phyloP scores from a whole-genome alignment of 2,113 vertebrate genomes.

The Podiceps cristatus region DNA sequence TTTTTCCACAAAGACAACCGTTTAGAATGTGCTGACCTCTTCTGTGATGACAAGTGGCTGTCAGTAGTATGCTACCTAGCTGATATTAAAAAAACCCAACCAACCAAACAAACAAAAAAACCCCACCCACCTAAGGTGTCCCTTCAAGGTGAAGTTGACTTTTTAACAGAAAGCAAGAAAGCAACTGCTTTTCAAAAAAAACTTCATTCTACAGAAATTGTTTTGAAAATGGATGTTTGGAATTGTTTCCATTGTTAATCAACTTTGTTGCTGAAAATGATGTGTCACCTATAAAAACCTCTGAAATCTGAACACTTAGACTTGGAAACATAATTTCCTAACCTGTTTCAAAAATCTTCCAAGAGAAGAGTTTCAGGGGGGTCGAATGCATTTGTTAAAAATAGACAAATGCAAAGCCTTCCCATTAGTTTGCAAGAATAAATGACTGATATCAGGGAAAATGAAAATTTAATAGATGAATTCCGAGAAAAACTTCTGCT shows the following conservation, averaged over 20 bases:
- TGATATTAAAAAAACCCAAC: neutral
- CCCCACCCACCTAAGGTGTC: neutral
- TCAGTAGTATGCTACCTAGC: neutral
- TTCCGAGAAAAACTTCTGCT: neutral
- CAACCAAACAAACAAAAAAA: too few species aligned
- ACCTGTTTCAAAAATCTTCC: neutral
- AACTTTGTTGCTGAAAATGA: neutral
- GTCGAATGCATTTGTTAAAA: neutral
- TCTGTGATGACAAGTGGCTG: neutral
- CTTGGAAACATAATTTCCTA: neutral
- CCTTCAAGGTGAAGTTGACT: neutral
- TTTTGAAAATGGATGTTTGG: neutral
- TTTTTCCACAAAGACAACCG: neutral
- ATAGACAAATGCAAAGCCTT: neutral
- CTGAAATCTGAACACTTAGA: neutral
- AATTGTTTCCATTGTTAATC: neutral
- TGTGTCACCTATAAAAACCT: neutral
- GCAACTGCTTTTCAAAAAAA: neutral
- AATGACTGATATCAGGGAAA: neutral
- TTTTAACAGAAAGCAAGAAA: neutral
- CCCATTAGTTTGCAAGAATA: neutral
- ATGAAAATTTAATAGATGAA: neutral
- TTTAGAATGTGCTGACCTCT: neutral
- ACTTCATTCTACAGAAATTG: neutral
- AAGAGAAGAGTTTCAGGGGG: neutral